These are phyloP conservation scores for Spodoptera littoralis DNA, from an alignment of 2,888 invertebrate species.

Conservation along the genomic window DNA sequence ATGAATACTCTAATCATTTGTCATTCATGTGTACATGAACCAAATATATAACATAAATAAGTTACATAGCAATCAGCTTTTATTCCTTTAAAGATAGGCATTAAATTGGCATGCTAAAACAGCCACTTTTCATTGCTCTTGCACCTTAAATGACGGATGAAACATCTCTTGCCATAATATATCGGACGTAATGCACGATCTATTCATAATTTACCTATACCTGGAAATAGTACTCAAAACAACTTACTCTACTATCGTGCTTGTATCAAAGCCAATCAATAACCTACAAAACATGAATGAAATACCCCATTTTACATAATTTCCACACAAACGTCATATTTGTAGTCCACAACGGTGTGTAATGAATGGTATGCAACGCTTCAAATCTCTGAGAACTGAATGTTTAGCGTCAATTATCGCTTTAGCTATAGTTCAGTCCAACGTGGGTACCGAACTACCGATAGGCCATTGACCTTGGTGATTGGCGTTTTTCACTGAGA, in stretches of 20 bases:
- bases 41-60: constrained; percentile 21
- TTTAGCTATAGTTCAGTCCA: constrained; percentile 31
- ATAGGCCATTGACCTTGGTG: constrained; percentile 42
- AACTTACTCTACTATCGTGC: too few species aligned
- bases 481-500: constrained; percentile 37
- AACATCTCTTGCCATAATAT: too few species aligned
- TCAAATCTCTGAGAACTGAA: constrained; percentile 35
- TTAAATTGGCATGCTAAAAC: too few species aligned
- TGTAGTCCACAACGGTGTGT: constrained; percentile 43
- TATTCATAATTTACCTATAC: too few species aligned
- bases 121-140: too few species aligned
- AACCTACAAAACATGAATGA: constrained; percentile 30
- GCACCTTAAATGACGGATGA: too few species aligned
- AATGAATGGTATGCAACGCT: constrained; percentile 44
- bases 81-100: too few species aligned
- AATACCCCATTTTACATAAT: constrained; percentile 17
- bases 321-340: constrained; percentile 30
- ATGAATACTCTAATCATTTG: constrained; percentile 18
- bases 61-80: too few species aligned
- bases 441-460: constrained; percentile 9
- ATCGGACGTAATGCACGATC: too few species aligned
- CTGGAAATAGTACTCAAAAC: too few species aligned
- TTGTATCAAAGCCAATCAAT: too few species aligned
- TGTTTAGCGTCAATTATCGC: constrained; percentile 58
- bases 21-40: constrained; percentile 19